Base-by-base conservation (phyloP, 2,797 vertebrate species). In the Strix occidentalis region DNA sequence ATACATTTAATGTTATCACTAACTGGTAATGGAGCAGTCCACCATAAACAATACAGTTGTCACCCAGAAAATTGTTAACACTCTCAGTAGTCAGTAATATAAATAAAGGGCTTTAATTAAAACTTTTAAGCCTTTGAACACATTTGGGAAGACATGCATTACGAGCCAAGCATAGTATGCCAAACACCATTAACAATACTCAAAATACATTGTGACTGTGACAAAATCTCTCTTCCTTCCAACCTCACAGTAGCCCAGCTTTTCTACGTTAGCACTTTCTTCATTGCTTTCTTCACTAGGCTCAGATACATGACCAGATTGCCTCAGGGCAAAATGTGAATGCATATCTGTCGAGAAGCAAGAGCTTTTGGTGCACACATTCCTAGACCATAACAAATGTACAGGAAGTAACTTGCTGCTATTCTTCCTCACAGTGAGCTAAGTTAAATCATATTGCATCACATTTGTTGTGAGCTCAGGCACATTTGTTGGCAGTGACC, bases 401-500 rank as follows among this genome's bases (percentile, higher is more conserved):
- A 58, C 2, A 4, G 50, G 50, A 88, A 86, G 48, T 3, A 53
- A 17, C n/a, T 83, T 78, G 61, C 57, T 86, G 65, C 69, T 64
- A 2, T 68, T 9, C 50, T 50, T 85, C 79, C 70, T 88, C 76
- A 4, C 18, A 13, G 45, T 13, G n/a, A 16, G 37, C 13, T 64
- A 4, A 68, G 20, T 4, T 41, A 82, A 26, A 33, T 50, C 25
- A 2, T 9, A 17, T 12, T 37, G 25, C 25, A 21, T n/a, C 0
- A 0, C 76, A 6, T 61, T 46, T 74, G 18, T 79, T 39, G 28
- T 46, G 68, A 88, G 56, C 87, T 74, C 64, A 23, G 50, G 11
- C 28, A 9, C 4, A 1, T 63, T 43, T 87, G 46, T 33, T 0
- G 3, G 41, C 43, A 11, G 71, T 24, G n/a, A 16, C 46, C 0